Conservation (phyloP, 2,888 invertebrate species). For the Allacma fusca region DNA sequence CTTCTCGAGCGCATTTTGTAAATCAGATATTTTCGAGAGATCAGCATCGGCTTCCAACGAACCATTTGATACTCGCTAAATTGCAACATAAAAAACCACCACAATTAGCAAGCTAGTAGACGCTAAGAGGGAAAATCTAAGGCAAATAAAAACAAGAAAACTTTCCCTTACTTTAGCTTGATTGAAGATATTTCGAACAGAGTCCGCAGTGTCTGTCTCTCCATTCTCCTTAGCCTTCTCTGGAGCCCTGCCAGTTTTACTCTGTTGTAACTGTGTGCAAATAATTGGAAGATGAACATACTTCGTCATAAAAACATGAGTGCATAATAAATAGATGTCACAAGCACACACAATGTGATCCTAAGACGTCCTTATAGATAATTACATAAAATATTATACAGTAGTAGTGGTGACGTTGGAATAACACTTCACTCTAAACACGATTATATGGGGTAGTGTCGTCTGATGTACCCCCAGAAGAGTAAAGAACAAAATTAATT, state of each 20-base stretch:
- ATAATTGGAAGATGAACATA: too few relatives aligned
- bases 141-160: neutral
- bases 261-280: conserved; percentile 50
- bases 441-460: too few relatives aligned
- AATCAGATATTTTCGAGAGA: conserved; percentile 74
- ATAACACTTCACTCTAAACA: too few relatives aligned
- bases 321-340: too few relatives aligned
- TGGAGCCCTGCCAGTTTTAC: conserved; percentile 48
- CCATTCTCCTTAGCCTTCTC: conserved; percentile 60
- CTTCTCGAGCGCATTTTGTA: conserved; percentile 85
- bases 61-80: conserved; percentile 70
- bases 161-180: conserved; percentile 48
- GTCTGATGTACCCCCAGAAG: neutral
- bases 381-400: too few relatives aligned
- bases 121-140: neutral
- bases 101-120: neutral
- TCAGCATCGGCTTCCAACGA: conserved; percentile 70
- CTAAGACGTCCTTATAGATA: too few relatives aligned
- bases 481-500: neutral
- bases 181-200: conserved; percentile 45
- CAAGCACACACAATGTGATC: too few relatives aligned
- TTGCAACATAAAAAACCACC: conserved; percentile 18
- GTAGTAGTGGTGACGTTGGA: too few relatives aligned
- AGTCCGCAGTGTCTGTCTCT: conserved; percentile 54
- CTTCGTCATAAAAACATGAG: too few relatives aligned